phyloP scores from a whole-genome alignment of 2,113 vertebrate genomes.

The Panthera leo region DNA sequence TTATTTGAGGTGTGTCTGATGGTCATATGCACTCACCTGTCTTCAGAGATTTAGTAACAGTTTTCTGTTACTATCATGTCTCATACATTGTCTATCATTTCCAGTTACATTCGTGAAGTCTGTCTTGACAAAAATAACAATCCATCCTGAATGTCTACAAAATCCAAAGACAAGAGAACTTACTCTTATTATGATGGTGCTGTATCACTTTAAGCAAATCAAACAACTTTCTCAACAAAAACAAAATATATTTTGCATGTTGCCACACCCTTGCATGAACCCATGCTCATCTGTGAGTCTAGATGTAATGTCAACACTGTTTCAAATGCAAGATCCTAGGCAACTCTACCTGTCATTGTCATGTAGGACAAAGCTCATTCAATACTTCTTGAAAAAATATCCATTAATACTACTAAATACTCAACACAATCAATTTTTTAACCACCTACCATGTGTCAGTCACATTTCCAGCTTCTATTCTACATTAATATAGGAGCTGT shows the following conservation, averaged over 20 bases:
- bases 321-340: background rate
- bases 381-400: background rate
- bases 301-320: background rate
- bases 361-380: background rate
- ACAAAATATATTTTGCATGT: background rate
- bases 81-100: background rate
- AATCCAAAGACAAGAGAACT: background rate
- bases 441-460: background rate
- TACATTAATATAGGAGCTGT: background rate
- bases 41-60: background rate
- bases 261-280: background rate
- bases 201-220: background rate
- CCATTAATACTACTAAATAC: background rate
- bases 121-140: background rate
- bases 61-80: background rate
- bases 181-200: background rate
- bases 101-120: background rate
- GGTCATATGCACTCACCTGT: background rate
- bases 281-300: background rate
- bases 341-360: background rate
- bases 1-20: background rate
- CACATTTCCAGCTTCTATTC: background rate
- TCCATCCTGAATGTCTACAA: background rate
- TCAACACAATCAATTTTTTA: background rate
- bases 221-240: conserved; percentile 5